Evolutionary conservation across 2,113 vertebrate genomes (phyloP).

Genomic region (Chroicocephalus ridibundus): DNA sequence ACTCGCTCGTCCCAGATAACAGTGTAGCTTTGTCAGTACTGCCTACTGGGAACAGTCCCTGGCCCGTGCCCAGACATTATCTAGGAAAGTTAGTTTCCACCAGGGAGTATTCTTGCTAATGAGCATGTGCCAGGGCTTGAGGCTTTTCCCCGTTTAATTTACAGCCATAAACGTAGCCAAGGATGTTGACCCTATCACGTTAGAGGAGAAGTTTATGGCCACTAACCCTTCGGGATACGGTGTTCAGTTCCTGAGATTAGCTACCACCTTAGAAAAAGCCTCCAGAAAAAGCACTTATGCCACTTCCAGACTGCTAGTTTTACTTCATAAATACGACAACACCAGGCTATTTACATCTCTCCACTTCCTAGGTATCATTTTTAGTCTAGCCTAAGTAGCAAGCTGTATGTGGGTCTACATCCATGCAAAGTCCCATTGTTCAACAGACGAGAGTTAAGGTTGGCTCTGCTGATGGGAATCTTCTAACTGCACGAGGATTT

Average conservation of each 20-base stretch:
- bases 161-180: not conserved
- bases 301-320: not conserved
- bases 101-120: not conserved
- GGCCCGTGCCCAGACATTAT: constrained; percentile 13
- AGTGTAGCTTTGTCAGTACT: constrained; percentile 50
- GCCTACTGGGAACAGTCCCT: constrained; percentile 17
- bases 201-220: not conserved
- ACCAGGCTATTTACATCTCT: not conserved
- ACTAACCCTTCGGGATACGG: not conserved
- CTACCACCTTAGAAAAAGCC: not conserved
- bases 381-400: not conserved
- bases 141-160: not conserved
- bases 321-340: not conserved
- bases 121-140: not conserved
- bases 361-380: not conserved
- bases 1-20: not conserved
- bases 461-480: not conserved
- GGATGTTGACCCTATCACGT: not conserved
- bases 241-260: not conserved
- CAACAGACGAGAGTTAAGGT: not conserved
- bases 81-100: constrained; percentile 25
- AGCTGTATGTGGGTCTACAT: not conserved
- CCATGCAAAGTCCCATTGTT: not conserved
- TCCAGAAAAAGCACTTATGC: not conserved
- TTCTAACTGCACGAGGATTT: not conserved